Conservation (phyloP, 2,113 vertebrate genomes). For the Rhodinocichla rosea region DNA sequence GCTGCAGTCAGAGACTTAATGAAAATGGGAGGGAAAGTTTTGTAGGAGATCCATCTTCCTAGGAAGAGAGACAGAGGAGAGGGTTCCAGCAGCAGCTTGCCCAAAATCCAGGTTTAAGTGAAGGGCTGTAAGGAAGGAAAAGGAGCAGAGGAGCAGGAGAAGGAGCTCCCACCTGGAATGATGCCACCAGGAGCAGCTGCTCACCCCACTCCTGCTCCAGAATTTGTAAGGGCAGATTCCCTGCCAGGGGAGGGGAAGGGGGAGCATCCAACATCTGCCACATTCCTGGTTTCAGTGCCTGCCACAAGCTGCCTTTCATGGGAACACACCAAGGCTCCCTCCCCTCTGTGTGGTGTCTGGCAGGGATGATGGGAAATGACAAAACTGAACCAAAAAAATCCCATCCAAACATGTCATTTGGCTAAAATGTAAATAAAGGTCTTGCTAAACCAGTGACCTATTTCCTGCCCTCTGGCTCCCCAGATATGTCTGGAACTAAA, state of each 20-base stretch:
- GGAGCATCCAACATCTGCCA: background rate
- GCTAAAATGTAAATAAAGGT: background rate
- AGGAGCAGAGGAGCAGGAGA: background rate
- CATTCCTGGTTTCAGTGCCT: background rate
- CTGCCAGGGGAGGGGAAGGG: background rate
- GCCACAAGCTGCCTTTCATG: background rate
- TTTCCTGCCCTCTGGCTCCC: background rate
- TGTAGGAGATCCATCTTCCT: background rate
- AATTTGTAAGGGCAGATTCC: background rate
- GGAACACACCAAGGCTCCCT: background rate
- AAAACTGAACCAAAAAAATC: background rate
- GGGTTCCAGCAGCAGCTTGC: background rate
- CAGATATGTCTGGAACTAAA: background rate
- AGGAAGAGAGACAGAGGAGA: background rate
- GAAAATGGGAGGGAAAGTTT: background rate
- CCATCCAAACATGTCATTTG: background rate
- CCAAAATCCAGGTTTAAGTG: background rate
- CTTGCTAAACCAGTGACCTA: background rate
- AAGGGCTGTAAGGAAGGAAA: background rate
- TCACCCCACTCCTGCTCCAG: fast-evolving
- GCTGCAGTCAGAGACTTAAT: fast-evolving
- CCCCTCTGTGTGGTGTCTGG: background rate
- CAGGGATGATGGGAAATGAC: background rate
- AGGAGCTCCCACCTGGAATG: background rate
- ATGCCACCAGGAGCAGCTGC: background rate